Evolutionary conservation across 2,888 invertebrate species (phyloP).

Genomic region (Aspidiotus rigidus): DNA sequence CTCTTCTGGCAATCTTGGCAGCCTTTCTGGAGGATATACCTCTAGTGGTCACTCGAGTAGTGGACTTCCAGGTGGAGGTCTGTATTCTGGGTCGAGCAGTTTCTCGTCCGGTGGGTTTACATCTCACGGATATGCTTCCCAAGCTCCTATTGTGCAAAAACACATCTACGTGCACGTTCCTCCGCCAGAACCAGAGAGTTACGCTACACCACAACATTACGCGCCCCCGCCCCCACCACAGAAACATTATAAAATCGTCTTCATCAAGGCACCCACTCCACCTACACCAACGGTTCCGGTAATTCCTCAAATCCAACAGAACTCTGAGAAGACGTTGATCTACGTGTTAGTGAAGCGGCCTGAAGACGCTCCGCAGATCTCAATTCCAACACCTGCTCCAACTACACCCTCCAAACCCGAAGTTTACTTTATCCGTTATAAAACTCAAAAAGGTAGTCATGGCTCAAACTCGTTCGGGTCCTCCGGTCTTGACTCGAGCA

Average conservation of each 20-base stretch:
- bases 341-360: slow-evolving; percentile 83
- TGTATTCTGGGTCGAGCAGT: slow-evolving; percentile 33
- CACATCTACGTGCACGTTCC: slow-evolving; percentile 86
- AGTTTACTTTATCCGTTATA: slow-evolving; percentile 81
- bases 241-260: slow-evolving; percentile 86
- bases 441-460: slow-evolving; percentile 51
- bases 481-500: slow-evolving; percentile 37
- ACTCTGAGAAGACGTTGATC: slow-evolving; percentile 74
- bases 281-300: slow-evolving; percentile 72
- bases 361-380: slow-evolving; percentile 71
- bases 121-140: slow-evolving; percentile 44
- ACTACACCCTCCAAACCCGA: slow-evolving; percentile 81
- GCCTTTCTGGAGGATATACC: slow-evolving; percentile 35
- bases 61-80: slow-evolving; percentile 21
- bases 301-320: slow-evolving; percentile 68
- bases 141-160: slow-evolving; percentile 60
- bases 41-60: slow-evolving; percentile 34
- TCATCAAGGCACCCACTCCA: slow-evolving; percentile 81
- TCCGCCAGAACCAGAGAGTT: slow-evolving; percentile 69
- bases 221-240: slow-evolving; percentile 61
- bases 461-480: slow-evolving; percentile 43
- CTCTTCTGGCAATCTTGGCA: slow-evolving; percentile 31
- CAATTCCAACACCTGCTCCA: slow-evolving; percentile 65
- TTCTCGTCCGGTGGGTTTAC: slow-evolving; percentile 41
- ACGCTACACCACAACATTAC: slow-evolving; percentile 51